Conservation (phyloP, 1,140 invertebrate genomes). For the Diploscapter pachys region DNA sequence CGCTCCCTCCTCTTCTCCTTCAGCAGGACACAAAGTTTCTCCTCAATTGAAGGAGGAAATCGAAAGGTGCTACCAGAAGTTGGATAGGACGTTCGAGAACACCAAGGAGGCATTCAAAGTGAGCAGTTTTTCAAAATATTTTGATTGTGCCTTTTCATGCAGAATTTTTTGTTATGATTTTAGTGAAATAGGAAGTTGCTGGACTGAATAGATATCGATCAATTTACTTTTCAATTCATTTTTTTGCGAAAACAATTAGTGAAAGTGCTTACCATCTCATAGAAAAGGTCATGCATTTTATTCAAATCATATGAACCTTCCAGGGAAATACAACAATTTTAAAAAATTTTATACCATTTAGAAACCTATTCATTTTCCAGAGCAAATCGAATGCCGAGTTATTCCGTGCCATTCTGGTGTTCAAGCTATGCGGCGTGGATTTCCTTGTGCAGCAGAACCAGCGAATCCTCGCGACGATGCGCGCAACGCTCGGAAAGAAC, state of each 20-base stretch:
- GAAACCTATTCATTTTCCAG: constrained; percentile 63
- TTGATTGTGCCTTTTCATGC: background rate
- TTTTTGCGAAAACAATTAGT: no score
- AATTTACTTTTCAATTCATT: no score
- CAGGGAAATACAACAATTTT: no score
- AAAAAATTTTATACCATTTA: no score
- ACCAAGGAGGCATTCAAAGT: constrained; percentile 63
- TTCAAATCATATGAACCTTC: no score
- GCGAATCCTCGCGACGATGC: constrained; percentile 82
- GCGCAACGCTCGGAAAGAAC: constrained; percentile 74
- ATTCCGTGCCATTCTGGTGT: constrained; percentile 83
- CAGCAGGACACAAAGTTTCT: no score
- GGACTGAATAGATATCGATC: no score
- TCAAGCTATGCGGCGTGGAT: constrained; percentile 83
- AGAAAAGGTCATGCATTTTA: no score
- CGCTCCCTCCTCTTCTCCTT: no score
- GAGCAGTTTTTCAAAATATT: constrained; percentile 23
- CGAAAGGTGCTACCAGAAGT: constrained; percentile 66
- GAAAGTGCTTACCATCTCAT: no score
- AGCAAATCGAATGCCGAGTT: constrained; percentile 93
- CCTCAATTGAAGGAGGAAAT: constrained; percentile 38
- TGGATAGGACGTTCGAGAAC: constrained; percentile 77
- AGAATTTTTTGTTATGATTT: background rate
- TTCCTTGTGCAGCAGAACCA: constrained; percentile 89
- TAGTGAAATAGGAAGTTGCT: no score